Conservation (phyloP, 64 coral and sea anemone species). For the Orbicella faveolata region DNA sequence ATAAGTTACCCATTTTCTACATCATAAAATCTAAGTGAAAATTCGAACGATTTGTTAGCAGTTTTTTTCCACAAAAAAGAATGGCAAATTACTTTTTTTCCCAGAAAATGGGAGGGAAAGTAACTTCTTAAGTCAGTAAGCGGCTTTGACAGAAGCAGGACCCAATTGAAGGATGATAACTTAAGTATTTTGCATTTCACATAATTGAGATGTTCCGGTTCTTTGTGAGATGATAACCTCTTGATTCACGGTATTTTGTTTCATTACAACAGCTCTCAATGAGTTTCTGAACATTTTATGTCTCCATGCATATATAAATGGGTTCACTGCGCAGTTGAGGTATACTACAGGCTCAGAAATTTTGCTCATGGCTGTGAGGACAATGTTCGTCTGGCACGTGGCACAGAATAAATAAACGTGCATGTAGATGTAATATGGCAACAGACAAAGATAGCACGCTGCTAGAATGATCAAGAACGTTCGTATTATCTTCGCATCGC, state of each 20-base stretch:
- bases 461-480: constrained; percentile 17
- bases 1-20: too few species aligned
- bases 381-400: not conserved
- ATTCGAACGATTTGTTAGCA: too few species aligned
- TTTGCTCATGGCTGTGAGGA: not conserved
- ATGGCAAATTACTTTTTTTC: too few species aligned
- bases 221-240: not conserved
- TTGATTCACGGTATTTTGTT: not conserved
- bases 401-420: constrained; percentile 1
- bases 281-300: constrained; percentile 25
- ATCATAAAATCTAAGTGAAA: too few species aligned
- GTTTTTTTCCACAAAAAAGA: too few species aligned
- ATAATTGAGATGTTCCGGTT: not conserved
- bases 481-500: not conserved
- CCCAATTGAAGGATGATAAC: too few species aligned
- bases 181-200: not conserved
- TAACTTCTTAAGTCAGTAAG: too few species aligned
- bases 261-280: not conserved
- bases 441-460: not conserved
- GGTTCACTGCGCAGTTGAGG: constrained; percentile 30
- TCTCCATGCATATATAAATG: constrained; percentile 50
- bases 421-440: constrained; percentile 18
- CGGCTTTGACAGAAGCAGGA: too few species aligned
- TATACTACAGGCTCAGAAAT: constrained; percentile 37
- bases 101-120: too few species aligned